Evolutionary conservation across 1,140 invertebrate species (phyloP).

Genomic region (Drosophila erecta): DNA sequence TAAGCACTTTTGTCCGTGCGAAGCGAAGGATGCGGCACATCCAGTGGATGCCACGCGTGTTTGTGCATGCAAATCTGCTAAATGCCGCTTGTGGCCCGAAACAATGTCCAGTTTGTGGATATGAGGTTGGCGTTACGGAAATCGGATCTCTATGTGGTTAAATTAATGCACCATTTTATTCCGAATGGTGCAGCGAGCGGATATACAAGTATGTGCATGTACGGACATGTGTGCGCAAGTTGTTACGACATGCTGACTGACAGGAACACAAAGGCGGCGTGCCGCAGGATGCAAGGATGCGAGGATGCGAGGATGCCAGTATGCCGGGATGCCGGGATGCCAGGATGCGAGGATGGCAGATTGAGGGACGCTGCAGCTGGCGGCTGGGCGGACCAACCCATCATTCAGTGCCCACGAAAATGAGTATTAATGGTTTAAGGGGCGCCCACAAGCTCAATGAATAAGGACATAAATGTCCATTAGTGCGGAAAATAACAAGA

Average conservation of each 20-base stretch:
- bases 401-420: neutral
- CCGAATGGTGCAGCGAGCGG: neutral
- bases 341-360: neutral
- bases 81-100: conserved; percentile 27
- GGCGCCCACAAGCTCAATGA: neutral
- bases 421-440: conserved; percentile 17
- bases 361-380: neutral
- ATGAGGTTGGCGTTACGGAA: neutral
- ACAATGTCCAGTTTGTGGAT: neutral
- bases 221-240: conserved; percentile 14
- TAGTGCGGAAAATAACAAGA: conserved; percentile 11
- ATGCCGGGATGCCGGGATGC: neutral
- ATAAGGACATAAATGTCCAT: conserved; percentile 29
- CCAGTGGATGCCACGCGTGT: conserved; percentile 22
- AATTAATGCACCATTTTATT: conserved; percentile 32
- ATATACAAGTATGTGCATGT: neutral
- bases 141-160: conserved; percentile 4
- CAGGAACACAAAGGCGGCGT: conserved; percentile 12
- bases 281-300: neutral
- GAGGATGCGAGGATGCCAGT: neutral
- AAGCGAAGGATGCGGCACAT: neutral
- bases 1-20: conserved; percentile 9
- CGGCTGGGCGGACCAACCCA: neutral
- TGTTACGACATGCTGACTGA: conserved; percentile 42
- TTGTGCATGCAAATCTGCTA: conserved; percentile 48